Evolutionary conservation across 2,888 invertebrate species (phyloP).

Genomic region (Megalurothrips usitatus): DNA sequence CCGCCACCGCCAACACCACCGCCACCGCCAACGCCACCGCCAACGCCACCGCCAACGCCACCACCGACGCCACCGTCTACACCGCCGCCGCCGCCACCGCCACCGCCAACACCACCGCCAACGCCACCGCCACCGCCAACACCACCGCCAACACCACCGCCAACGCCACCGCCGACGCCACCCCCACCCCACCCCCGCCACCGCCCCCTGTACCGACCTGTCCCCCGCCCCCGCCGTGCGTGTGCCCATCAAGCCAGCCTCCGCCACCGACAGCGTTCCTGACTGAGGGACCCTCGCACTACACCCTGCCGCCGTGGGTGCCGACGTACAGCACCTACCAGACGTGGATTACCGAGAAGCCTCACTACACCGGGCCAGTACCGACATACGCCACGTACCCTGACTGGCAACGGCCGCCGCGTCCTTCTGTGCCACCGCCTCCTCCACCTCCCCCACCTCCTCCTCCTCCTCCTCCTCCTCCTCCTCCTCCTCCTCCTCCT

Average conservation of each 20-base stretch:
- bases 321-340: too few relatives aligned
- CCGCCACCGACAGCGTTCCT: too few relatives aligned
- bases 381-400: too few relatives aligned
- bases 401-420: not conserved
- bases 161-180: not conserved
- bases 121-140: not conserved
- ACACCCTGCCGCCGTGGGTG: too few relatives aligned
- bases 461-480: too few relatives aligned
- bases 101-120: not conserved
- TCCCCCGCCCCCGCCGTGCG: not conserved
- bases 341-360: too few relatives aligned
- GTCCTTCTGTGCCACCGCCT: not conserved
- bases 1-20: not conserved
- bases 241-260: too few relatives aligned
- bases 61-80: not conserved
- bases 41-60: not conserved
- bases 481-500: too few relatives aligned
- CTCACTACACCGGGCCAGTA: too few relatives aligned
- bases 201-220: not conserved
- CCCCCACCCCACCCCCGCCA: constrained; percentile 3
- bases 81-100: not conserved
- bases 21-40: not conserved
- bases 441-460: not conserved
- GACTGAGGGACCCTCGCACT: too few relatives aligned
- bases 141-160: not conserved